These are phyloP conservation scores for Tortrix viridana DNA, from an alignment of 2,888 invertebrate genomes.

Conservation along the genomic window DNA sequence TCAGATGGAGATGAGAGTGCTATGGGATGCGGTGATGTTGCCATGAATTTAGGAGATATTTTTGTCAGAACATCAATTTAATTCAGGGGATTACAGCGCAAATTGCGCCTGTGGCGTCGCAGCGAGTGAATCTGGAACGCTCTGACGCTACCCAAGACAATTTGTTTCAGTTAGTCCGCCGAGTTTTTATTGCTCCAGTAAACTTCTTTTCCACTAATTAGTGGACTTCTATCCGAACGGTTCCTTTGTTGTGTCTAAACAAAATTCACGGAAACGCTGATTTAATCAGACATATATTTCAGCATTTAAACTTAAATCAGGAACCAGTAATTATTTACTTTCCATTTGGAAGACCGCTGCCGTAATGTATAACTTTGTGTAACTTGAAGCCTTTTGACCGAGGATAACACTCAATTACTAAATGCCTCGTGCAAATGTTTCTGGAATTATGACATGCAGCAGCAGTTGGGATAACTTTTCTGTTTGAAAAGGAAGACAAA, in stretches of 20 bases:
- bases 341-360: slow-evolving; percentile 1
- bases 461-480: slow-evolving; percentile 18
- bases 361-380: slow-evolving; percentile 9
- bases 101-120: slow-evolving; percentile 22
- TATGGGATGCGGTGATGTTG: slow-evolving; percentile 45
- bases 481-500: slow-evolving; percentile 28
- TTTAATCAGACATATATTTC: slow-evolving; percentile 1
- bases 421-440: slow-evolving; percentile 17
- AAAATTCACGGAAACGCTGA: slow-evolving; percentile 40
- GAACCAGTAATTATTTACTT: slow-evolving; percentile 15
- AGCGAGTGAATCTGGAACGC: slow-evolving; percentile 19
- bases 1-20: slow-evolving; percentile 52
- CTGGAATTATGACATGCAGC: slow-evolving; percentile 22
- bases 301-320: slow-evolving; percentile 1
- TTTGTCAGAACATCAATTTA: slow-evolving; percentile 50
- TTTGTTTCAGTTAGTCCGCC: slow-evolving; percentile 29
- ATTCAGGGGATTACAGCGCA: slow-evolving; percentile 56
- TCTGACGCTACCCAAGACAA: slow-evolving; percentile 28
- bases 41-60: slow-evolving; percentile 55
- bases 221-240: slow-evolving; percentile 47
- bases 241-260: slow-evolving; percentile 13
- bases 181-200: slow-evolving; percentile 43
- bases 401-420: slow-evolving; percentile 18
- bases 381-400: slow-evolving; percentile 5
- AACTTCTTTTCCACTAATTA: slow-evolving; percentile 48